Percentiles rank a stretch among this genome's conserved stretches.
Conservation (phyloP, 2,888 invertebrate genomes). For the Gibbula magus region DNA sequence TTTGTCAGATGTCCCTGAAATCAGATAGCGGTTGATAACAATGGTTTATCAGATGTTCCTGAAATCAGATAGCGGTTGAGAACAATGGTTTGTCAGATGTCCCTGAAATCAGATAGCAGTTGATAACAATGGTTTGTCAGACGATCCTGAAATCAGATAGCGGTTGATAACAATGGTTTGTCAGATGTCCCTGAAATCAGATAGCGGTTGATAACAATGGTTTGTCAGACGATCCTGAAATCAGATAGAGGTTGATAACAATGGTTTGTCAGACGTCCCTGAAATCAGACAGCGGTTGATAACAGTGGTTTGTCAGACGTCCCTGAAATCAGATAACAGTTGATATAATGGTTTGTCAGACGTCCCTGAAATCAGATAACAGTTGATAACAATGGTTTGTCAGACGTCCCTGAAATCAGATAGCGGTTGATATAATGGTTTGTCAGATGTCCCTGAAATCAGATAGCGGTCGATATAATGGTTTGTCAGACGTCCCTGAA, state of each 20-base stretch:
- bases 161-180: conserved; percentile 55
- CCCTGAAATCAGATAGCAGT: conserved; percentile 40
- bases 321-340: conserved; percentile 36
- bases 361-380: conserved; percentile 25
- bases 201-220: conserved; percentile 53
- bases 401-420: conserved; percentile 4
- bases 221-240: conserved; percentile 29
- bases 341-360: conserved; percentile 50
- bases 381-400: conserved; percentile 53
- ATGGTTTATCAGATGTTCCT: conserved; percentile 29
- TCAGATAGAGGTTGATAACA: conserved; percentile 50
- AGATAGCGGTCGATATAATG: conserved; percentile 53
- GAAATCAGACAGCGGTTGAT: conserved; percentile 64
- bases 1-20: conserved; percentile 30
- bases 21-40: conserved; percentile 54
- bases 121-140: conserved; percentile 50
- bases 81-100: conserved; percentile 41
- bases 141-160: conserved; percentile 12
- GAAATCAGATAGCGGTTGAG: conserved; percentile 50
- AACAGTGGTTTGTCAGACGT: conserved; percentile 41
- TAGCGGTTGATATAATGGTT: conserved; percentile 54
- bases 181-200: conserved; percentile 17
- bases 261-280: conserved; percentile 30
- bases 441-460: conserved; percentile 27
- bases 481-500: conserved; percentile 30